A percentile compares a stretch with the other conserved stretches of the same genome.
phyloP scores from a whole-genome alignment of 2,797 vertebrate genomes.

The Dipus sagitta region DNA sequence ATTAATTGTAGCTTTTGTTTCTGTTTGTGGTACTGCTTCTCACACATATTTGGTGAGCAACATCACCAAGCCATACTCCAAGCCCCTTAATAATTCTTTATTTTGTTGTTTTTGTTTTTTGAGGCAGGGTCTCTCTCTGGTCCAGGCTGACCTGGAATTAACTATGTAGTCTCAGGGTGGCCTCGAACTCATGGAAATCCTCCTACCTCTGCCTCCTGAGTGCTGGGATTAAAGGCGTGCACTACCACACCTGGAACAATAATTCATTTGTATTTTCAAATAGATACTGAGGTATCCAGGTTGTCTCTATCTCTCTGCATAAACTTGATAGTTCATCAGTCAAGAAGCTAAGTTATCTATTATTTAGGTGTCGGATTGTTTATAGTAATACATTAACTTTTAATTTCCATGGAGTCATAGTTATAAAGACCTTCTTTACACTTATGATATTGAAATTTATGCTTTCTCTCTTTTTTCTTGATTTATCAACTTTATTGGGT shows the following conservation, averaged over 20 bases:
- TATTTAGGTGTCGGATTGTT: background rate
- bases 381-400: background rate
- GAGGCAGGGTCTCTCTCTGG: too few species aligned
- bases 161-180: too few species aligned
- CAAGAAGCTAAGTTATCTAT: background rate
- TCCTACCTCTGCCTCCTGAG: too few species aligned
- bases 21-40: background rate
- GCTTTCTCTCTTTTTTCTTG: background rate
- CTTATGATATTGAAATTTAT: background rate
- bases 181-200: too few species aligned
- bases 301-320: background rate
- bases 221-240: too few species aligned
- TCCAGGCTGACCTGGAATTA: too few species aligned
- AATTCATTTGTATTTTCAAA: background rate
- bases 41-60: background rate
- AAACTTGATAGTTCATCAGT: slow-evolving; percentile 9
- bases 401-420: background rate
- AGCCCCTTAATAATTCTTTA: background rate
- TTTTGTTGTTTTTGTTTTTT: too few species aligned
- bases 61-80: background rate
- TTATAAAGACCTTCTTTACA: background rate
- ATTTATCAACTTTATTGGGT: background rate
- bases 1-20: background rate
- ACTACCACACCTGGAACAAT: background rate
- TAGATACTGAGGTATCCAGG: background rate